A percentile compares a stretch with the other conserved stretches of the same genome.
These are phyloP conservation scores for Drosophila funebris DNA, from an alignment of 1,140 invertebrate genomes.

Conservation along the genomic window DNA sequence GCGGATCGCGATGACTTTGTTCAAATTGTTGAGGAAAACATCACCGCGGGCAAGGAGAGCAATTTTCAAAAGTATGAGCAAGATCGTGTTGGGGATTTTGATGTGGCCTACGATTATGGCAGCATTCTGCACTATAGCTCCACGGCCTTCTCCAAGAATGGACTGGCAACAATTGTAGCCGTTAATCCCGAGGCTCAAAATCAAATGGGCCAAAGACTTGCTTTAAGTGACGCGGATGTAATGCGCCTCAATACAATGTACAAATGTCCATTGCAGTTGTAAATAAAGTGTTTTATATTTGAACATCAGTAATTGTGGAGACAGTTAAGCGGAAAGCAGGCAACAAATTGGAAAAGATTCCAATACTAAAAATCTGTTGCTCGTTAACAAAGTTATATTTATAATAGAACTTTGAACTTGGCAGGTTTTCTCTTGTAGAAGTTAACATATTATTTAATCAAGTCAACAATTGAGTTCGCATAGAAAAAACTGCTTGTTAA, in stretches of 20 bases:
- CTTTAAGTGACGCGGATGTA: slow-evolving; percentile 85
- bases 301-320: neutral
- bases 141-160: slow-evolving; percentile 89
- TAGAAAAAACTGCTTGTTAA: too few species aligned
- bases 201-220: slow-evolving; percentile 85
- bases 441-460: too few species aligned
- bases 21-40: slow-evolving; percentile 88
- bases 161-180: slow-evolving; percentile 88
- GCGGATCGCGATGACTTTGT: slow-evolving; percentile 89
- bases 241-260: slow-evolving; percentile 85
- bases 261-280: slow-evolving; percentile 64
- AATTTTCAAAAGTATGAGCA: slow-evolving; percentile 85
- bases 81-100: slow-evolving; percentile 83
- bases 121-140: slow-evolving; percentile 89
- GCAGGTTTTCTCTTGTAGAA: too few species aligned
- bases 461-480: too few species aligned
- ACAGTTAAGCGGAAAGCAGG: neutral
- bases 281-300: neutral
- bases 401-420: too few species aligned
- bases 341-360: neutral
- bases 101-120: slow-evolving; percentile 86
- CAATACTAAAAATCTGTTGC: neutral
- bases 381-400: too few species aligned
- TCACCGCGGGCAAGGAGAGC: slow-evolving; percentile 85
- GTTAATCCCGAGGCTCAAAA: slow-evolving; percentile 36